Percentiles rank a stretch among this genome's conserved stretches.
phyloP scores from a whole-genome alignment of 2,113 vertebrate genomes.

The Toxotes jaculatrix region DNA sequence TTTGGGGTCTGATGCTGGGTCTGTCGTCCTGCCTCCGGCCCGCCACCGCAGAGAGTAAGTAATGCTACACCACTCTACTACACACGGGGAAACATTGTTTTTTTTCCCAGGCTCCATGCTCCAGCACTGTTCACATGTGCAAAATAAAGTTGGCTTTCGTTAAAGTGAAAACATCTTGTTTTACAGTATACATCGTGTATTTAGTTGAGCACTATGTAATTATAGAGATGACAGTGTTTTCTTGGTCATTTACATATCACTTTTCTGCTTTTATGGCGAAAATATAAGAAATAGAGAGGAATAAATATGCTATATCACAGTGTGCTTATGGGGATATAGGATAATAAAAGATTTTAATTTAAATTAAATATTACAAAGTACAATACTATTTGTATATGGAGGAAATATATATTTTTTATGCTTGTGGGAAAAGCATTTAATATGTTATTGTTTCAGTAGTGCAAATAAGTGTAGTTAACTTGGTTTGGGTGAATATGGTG shows the following conservation, averaged over 20 bases:
- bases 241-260: not conserved
- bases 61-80: slow-evolving; percentile 32
- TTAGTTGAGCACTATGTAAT: not conserved
- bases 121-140: not conserved
- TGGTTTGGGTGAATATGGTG: not conserved
- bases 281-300: not conserved
- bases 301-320: not conserved
- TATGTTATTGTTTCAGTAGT: not conserved
- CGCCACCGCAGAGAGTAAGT: slow-evolving; percentile 94
- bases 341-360: not conserved
- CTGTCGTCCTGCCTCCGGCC: slow-evolving; percentile 89
- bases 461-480: not conserved
- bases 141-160: not conserved
- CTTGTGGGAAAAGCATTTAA: not conserved
- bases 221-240: not conserved
- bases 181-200: not conserved
- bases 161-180: not conserved
- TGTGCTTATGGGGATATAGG: not conserved
- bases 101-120: not conserved
- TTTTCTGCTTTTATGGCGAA: not conserved
- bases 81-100: slow-evolving; percentile 34
- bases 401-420: not conserved
- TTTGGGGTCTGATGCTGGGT: slow-evolving; percentile 90
- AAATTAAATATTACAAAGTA: not conserved
- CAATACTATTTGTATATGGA: not conserved